Conservation (phyloP, 2,888 invertebrate species). For the Unio pictorum region DNA sequence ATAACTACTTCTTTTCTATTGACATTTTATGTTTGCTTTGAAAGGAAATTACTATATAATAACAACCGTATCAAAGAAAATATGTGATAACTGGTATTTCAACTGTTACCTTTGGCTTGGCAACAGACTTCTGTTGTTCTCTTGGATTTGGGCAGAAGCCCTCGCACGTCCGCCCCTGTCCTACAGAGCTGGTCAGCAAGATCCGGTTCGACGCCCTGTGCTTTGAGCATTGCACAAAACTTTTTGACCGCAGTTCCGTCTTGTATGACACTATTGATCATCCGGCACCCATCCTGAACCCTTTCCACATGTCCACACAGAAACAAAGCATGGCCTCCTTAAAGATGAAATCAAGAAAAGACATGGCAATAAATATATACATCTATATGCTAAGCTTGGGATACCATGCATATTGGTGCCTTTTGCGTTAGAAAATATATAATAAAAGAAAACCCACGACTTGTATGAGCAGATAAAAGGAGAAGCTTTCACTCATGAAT, state of each 20-base stretch:
- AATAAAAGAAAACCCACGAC: no score
- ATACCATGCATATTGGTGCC: no score
- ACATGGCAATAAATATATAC: no score
- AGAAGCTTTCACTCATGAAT: no score
- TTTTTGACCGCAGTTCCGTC: slow-evolving; percentile 72
- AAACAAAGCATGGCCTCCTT: slow-evolving; percentile 72
- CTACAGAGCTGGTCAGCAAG: slow-evolving; percentile 54
- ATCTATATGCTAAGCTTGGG: no score
- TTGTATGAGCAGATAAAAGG: no score
- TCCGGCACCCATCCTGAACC: slow-evolving; percentile 64
- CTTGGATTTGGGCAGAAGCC: slow-evolving; percentile 39
- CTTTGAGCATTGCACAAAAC: slow-evolving; percentile 60
- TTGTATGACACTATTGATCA: slow-evolving; percentile 65
- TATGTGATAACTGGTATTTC: neutral
- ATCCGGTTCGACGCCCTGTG: slow-evolving; percentile 55
- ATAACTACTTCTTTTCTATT: no score
- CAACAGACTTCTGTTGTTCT: slow-evolving; percentile 32
- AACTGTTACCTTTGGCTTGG: slow-evolving; percentile 28
- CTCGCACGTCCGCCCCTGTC: slow-evolving; percentile 30
- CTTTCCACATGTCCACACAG: slow-evolving; percentile 56
- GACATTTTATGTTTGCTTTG: no score
- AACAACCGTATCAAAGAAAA: no score
- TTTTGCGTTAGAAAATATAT: no score
- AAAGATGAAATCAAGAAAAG: no score
- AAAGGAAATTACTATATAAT: no score